Evolutionary conservation across 2,888 invertebrate genomes (phyloP).

Genomic region (Tipula confusa): DNA sequence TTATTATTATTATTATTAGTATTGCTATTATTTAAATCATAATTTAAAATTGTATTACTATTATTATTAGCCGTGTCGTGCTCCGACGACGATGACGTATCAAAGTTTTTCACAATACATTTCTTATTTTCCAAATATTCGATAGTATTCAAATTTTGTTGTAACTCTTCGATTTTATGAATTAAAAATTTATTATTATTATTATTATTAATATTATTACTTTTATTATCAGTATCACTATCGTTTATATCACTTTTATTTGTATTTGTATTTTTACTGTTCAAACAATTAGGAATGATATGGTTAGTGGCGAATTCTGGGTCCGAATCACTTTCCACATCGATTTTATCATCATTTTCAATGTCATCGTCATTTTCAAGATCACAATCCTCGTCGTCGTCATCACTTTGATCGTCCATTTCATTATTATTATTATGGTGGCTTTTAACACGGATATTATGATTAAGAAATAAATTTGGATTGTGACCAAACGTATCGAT

Average conservation of each 20-base stretch:
- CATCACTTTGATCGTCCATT: constrained; percentile 44
- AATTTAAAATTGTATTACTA: constrained; percentile 29
- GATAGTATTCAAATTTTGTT: not conserved
- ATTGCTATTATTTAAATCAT: constrained; percentile 15
- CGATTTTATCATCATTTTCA: constrained; percentile 43
- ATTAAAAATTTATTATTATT: constrained; percentile 3
- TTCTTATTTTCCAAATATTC: constrained; percentile 17
- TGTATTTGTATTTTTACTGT: not conserved
- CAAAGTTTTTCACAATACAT: not conserved
- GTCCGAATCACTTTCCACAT: constrained; percentile 48
- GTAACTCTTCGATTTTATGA: constrained; percentile 14
- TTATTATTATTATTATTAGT: not conserved
- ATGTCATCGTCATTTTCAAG: constrained; percentile 35
- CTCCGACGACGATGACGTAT: not conserved
- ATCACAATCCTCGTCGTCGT: constrained; percentile 49
- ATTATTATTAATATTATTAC: not conserved
- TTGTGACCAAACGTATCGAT: constrained; percentile 21
- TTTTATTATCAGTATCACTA: constrained; percentile 5
- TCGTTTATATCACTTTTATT: not conserved
- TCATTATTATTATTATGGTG: not conserved
- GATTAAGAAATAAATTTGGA: constrained; percentile 21
- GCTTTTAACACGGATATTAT: not conserved
- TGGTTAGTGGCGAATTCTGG: constrained; percentile 34
- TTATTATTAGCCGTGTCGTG: not conserved
- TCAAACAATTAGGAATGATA: not conserved